Conservation (phyloP, 2,113 vertebrate genomes). For the Lepus americanus region DNA sequence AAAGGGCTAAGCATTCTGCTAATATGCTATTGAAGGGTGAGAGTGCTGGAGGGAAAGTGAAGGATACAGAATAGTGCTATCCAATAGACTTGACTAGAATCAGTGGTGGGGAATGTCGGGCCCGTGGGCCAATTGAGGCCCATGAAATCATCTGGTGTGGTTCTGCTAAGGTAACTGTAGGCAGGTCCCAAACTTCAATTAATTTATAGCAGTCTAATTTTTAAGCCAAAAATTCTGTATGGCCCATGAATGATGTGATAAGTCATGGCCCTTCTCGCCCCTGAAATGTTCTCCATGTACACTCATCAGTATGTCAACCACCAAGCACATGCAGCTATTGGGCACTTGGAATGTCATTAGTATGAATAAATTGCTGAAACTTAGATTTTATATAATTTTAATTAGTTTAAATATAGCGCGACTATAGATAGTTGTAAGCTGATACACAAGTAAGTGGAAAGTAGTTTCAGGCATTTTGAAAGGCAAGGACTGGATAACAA, state of each 20-base stretch:
- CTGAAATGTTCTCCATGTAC: background rate
- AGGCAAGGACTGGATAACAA: background rate
- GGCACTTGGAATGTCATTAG: background rate
- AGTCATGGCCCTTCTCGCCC: no score
- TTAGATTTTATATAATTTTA: slow-evolving; percentile 18
- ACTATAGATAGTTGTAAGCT: background rate
- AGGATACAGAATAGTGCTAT: background rate
- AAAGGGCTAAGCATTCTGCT: slow-evolving; percentile 25
- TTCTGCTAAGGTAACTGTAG: no score
- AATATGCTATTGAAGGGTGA: background rate
- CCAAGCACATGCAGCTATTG: background rate
- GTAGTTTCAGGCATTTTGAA: slow-evolving; percentile 37
- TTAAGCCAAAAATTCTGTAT: no score
- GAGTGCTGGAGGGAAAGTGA: background rate
- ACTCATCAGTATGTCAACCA: background rate
- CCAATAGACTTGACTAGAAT: background rate
- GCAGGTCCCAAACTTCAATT: no score
- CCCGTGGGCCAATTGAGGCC: no score
- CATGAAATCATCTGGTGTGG: no score
- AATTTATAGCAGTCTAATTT: no score
- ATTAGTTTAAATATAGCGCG: background rate
- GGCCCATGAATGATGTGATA: no score
- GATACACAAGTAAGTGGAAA: background rate
- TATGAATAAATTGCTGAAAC: background rate
- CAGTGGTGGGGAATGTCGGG: no score